Evolutionary conservation across 35 echinoderm and acorn worm species (phyloP), one percentile per base, ranked within the genome.

Genomic region (Nesometra sesokonis): DNA sequence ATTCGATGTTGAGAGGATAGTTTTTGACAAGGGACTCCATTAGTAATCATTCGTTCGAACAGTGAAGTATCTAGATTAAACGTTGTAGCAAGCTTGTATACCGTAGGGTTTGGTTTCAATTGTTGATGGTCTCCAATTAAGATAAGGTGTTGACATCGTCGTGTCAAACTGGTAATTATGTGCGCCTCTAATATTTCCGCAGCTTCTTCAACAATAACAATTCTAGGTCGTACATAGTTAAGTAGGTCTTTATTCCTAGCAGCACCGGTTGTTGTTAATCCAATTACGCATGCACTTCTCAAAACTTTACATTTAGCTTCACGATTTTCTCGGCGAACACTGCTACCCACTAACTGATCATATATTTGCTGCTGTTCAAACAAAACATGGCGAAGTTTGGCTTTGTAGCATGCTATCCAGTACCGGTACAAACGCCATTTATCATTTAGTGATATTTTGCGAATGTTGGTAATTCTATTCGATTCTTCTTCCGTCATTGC

Each of bases 51-150:
- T 31, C 95, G 57, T 91, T 97, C 95, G 85, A 97, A 97, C 30
- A 97, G 79, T 23, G 95, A 97, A 11, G 89, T 86, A 30, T 97
- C 95, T 0, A 97, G 38, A 0, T 93, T 88, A 33, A 85, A 97
- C 13, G 89, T 80, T 17, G 83, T 97, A 4, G 91, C 92, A 30
- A 97, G 87, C 17, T 85, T 76, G 81, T 91, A 97, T 30, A 97
- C 95, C 0, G 92, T 93, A 81, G 95, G 91, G 78, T 93, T 97
- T 34, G 94, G 94, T 30, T 89, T 78, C 15, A 97, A 78, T 87
- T 97, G 95, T 77, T 97, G 91, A 77, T 97, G 95, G 78, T 97
- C 95, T 29, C 95, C 95, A 27, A 97, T 97, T 0, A 97, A 80
- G 80, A 97, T 93, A 0, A 97, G 85, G 32, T 97, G 95, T 81